Percentiles rank a stretch among this genome's conserved stretches.
phyloP scores from a whole-genome alignment of 2,888 invertebrate genomes.

The Mythimna impura region DNA sequence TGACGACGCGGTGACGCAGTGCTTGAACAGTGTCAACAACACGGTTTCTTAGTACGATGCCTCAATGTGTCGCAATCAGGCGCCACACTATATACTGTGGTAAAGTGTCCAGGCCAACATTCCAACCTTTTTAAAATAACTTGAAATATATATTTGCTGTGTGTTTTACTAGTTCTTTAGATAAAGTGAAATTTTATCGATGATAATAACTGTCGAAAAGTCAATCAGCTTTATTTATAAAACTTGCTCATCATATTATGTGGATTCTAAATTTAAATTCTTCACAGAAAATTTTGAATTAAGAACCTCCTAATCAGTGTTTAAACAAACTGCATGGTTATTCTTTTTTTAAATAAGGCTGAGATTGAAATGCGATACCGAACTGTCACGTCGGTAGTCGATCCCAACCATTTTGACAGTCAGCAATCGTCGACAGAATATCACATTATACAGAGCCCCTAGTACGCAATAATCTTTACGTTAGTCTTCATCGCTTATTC shows the following conservation, averaged over 20 bases:
- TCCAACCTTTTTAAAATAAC: no score
- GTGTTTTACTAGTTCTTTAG: not conserved
- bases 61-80: no score
- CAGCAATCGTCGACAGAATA: not conserved
- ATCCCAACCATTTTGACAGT: not conserved
- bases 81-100: no score
- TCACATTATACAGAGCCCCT: not conserved
- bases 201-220: not conserved
- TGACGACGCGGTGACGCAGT: no score
- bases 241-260: no score
- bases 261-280: not conserved
- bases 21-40: no score
- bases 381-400: not conserved
- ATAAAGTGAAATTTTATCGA: not conserved
- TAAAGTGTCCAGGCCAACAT: no score
- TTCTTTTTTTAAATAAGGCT: not conserved
- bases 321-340: not conserved
- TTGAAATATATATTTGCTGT: conserved; percentile 9
- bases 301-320: not conserved
- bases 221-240: not conserved
- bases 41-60: no score
- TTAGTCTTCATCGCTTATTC: conserved; percentile 54
- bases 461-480: conserved; percentile 5
- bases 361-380: not conserved
- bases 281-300: not conserved